Evolutionary conservation across 1,140 invertebrate species (phyloP), one percentile per base, ranked within the genome.

Genomic region (Zaprionus tsacasi): DNA sequence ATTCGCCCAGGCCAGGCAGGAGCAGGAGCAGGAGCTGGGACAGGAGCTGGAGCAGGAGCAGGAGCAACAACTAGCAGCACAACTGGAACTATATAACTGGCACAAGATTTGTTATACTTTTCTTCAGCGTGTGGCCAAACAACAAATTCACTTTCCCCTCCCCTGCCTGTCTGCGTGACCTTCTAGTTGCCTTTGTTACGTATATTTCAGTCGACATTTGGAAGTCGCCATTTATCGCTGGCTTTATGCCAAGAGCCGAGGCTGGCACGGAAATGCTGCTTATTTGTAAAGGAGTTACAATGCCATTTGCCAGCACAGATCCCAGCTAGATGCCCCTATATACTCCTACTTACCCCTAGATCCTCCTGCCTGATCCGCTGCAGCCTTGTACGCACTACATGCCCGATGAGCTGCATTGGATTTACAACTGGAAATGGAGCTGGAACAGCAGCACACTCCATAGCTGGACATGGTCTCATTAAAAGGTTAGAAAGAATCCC

Each of bases 221-320:
- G 60, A 75, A 87, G 79, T 88, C 57, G 70, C 80, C 83, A 88
- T 88, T 88, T 88, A 89, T 88, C 83, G 83, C 78, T 89, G 85
- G 83, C 83, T 83, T 83, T 83, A 83, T 88, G 83, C 83, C 83
- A 88, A 82, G 69, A 21, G 21, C 21, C 72, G 71, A 79, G 48
- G 35, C 63, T 72, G 33, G 52, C 59, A 76, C 72, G 64, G 57
- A 76, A 79, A 71, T 83, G 87, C 87, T 80, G 77, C 83, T 88
- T 88, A 83, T 88, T 88, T 82, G 80, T 82, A 70, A 70, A 74
- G 69, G 71, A 74, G 71, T 74, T 70, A 70, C 67, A 76, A 70
- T 76, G 61, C 56, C 60, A 71, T 71, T 59, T 71, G 56, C 57
- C 43, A 30, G 57, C 13, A n/a, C 10, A 63, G 43, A 70, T 43